These are phyloP conservation scores for Cotesia vestalis DNA, from an alignment of 1,140 invertebrate genomes.

Conservation along the genomic window DNA sequence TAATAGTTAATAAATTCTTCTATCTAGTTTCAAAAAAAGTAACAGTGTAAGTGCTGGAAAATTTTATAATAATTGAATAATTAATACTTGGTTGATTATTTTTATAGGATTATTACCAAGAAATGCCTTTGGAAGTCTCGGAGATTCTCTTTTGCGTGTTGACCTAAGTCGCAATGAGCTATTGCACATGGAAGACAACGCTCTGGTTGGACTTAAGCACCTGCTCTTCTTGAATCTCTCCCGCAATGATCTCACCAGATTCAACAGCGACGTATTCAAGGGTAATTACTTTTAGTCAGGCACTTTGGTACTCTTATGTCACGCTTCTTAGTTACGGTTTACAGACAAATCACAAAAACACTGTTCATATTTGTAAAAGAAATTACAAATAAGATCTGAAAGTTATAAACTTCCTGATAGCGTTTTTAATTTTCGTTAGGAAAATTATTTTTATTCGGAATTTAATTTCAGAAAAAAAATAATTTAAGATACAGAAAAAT, in stretches of 20 bases:
- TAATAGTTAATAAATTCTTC: too few relatives aligned
- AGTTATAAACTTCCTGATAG: conserved; percentile 6
- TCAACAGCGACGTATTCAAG: conserved; percentile 85
- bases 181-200: conserved; percentile 75
- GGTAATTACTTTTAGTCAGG: conserved; percentile 55
- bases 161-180: conserved; percentile 83
- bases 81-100: conserved; percentile 17
- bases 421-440: not conserved
- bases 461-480: too few relatives aligned
- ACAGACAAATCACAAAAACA: not conserved
- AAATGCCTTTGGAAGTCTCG: conserved; percentile 72
- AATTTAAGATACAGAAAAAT: too few relatives aligned
- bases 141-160: conserved; percentile 72
- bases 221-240: conserved; percentile 77
- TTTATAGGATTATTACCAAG: conserved; percentile 72
- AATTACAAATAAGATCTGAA: not conserved
- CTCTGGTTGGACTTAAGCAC: conserved; percentile 73
- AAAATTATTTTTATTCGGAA: too few relatives aligned
- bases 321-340: not conserved
- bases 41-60: not conserved
- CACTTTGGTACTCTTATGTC: not conserved
- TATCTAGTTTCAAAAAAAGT: not conserved
- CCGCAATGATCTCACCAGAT: conserved; percentile 77
- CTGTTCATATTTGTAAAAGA: too few relatives aligned
- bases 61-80: conserved; percentile 22